A percentile compares a stretch with the other conserved stretches of the same genome.
These are phyloP conservation scores for Coelopa pilipes DNA, from an alignment of 2,888 invertebrate species.

Conservation along the genomic window DNA sequence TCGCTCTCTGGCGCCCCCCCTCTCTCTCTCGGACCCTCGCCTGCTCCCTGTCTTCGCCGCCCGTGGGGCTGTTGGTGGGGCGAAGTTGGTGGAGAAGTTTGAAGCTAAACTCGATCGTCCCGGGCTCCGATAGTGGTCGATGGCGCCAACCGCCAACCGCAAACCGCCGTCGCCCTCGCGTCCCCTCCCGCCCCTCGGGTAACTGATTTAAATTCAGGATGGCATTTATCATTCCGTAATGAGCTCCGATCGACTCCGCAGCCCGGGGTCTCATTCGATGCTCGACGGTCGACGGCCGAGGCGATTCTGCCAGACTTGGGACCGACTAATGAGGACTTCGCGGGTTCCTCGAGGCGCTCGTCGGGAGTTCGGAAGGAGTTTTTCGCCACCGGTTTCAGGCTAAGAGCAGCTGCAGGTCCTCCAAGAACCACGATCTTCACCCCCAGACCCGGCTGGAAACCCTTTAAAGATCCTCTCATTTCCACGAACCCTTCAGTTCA, in stretches of 20 bases:
- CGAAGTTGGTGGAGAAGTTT: background rate
- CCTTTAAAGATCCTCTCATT: background rate
- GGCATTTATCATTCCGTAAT: slow-evolving; percentile 30
- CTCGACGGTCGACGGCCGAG: background rate
- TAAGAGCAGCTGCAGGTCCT: no score
- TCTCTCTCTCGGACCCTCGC: no score
- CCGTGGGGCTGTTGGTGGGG: background rate
- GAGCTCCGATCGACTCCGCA: background rate
- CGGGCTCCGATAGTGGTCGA: slow-evolving; percentile 9
- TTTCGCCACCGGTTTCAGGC: no score
- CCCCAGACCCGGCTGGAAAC: no score
- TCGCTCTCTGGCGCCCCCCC: no score
- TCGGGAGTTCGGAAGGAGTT: no score
- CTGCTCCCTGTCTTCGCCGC: background rate
- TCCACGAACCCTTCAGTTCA: no score
- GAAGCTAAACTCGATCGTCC: background rate
- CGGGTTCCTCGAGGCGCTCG: no score
- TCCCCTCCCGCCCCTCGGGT: background rate
- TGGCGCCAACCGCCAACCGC: background rate
- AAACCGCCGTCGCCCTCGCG: no score
- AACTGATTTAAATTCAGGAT: slow-evolving; percentile 35
- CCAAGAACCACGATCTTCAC: no score
- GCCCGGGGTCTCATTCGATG: background rate
- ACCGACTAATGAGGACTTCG: no score
- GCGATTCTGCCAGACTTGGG: no score